These are phyloP conservation scores for Priapulus caudatus DNA, from an alignment of 2,888 invertebrate species.

Conservation along the genomic window DNA sequence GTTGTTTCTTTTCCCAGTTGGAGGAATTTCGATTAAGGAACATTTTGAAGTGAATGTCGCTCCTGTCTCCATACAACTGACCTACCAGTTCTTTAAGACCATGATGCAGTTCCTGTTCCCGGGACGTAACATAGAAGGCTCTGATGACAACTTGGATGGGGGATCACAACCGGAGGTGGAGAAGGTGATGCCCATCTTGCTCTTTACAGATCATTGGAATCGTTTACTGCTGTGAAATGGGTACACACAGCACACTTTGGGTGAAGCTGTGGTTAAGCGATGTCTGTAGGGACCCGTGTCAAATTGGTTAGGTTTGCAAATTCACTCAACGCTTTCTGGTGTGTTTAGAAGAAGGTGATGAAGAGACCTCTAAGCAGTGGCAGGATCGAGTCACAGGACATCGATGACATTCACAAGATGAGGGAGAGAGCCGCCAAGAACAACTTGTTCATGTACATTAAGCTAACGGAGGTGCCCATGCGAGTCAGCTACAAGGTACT, in stretches of 20 bases:
- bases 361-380: slow-evolving; percentile 17
- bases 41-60: slow-evolving; percentile 97
- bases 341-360: slow-evolving; percentile 21
- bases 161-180: slow-evolving; percentile 7
- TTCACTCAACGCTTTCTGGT: too few species aligned
- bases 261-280: too few species aligned
- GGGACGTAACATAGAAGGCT: slow-evolving; percentile 60
- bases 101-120: slow-evolving; percentile 97
- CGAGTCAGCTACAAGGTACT: slow-evolving; percentile 48
- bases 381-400: slow-evolving; percentile 43
- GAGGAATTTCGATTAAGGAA: slow-evolving; percentile 97
- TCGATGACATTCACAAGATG: slow-evolving; percentile 94
- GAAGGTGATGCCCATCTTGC: slow-evolving; percentile 11
- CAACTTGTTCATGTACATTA: slow-evolving; percentile 94
- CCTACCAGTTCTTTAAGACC: slow-evolving; percentile 90
- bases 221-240: too few species aligned
- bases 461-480: slow-evolving; percentile 89
- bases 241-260: too few species aligned
- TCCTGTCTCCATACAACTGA: slow-evolving; percentile 56
- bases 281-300: too few species aligned
- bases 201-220: too few species aligned
- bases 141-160: slow-evolving; percentile 9
- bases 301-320: too few species aligned
- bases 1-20: slow-evolving; percentile 60
- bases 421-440: slow-evolving; percentile 97